Conservation (phyloP, 2,797 vertebrate species). For the Ambastaia sidthimunki region DNA sequence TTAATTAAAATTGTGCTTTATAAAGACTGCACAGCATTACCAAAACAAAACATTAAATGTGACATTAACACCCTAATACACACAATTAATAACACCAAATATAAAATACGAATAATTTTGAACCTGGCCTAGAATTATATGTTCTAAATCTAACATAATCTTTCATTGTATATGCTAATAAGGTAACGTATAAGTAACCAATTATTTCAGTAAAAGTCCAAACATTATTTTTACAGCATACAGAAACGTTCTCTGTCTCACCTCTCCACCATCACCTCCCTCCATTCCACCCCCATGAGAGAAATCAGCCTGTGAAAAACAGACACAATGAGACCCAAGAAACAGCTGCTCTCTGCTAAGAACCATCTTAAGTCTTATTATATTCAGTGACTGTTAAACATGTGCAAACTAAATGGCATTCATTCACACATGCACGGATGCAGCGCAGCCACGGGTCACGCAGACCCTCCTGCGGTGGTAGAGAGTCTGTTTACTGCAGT, state of each 20-base stretch:
- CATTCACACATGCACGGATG: conserved; percentile 51
- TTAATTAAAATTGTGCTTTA: too few species aligned
- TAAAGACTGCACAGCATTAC: too few species aligned
- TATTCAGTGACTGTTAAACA: not conserved
- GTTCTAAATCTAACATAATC: too few species aligned
- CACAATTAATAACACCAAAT: too few species aligned
- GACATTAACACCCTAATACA: too few species aligned
- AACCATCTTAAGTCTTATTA: not conserved
- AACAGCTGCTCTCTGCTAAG: not conserved
- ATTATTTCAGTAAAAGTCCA: too few species aligned
- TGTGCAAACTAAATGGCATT: conserved; percentile 18
- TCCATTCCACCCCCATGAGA: conserved; percentile 78
- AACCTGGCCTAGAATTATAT: too few species aligned
- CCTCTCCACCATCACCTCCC: conserved; percentile 81
- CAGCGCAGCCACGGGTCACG: conserved; percentile 28
- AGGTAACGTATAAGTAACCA: too few species aligned
- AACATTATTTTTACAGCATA: too few species aligned
- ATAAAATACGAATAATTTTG: too few species aligned
- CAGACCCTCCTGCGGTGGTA: conserved; percentile 12
- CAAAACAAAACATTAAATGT: too few species aligned
- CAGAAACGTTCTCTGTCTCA: conserved; percentile 53
- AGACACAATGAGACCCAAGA: conserved; percentile 23
- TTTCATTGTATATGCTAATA: too few species aligned
- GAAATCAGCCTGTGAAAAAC: conserved; percentile 74
- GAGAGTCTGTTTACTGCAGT: conserved; percentile 24